Evolutionary conservation across 2,888 invertebrate species (phyloP), one percentile per base, ranked within the genome.

Genomic region (Cephalotes varians): DNA sequence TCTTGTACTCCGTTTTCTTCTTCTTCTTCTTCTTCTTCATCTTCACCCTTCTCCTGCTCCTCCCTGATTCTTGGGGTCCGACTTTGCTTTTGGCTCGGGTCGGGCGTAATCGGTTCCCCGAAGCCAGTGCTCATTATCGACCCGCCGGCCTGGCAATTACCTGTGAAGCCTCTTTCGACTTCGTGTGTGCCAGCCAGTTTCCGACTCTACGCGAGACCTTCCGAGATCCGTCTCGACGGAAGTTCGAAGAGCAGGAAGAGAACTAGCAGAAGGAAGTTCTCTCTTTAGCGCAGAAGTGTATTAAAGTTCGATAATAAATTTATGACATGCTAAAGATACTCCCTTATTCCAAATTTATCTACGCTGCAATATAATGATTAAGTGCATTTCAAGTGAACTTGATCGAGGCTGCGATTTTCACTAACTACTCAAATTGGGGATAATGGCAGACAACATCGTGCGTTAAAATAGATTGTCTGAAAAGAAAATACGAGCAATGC

Each of bases 141-240:
- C 94, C 94, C 94, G 94, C 94, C 94, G 94, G 94, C 94, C 94
- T 93, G 93, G 94, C 94, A 94, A 94, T 94, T 94, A 94, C 94
- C 94, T 94, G 94, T 93, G 93, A 93, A 93, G 92, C 93, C 93
- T 94, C 90, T 90, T 90, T 89, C 92, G 90, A 92, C 93, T 93
- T 92, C 91, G 92, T 93, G 92, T 93, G 92, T 92, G 92, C 92
- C 91, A 91, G 91, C 90, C 91, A 91, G 92, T 90, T 92, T 92
- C 92, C 88, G 88, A 90, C 87, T 85, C 77, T 85, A 74, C 83
- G 77, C 71, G 56, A 71, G 87, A 84, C 89, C 88, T 88, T 86
- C 86, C 88, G 87, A 86, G 87, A 87, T 84, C 88, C 84, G 85
- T 82, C 84, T 47, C 74, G 81, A 72, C 71, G 71, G 62, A 76